Conservation (phyloP, 2,797 vertebrate genomes). For the Melanotaenia pygmaea region DNA sequence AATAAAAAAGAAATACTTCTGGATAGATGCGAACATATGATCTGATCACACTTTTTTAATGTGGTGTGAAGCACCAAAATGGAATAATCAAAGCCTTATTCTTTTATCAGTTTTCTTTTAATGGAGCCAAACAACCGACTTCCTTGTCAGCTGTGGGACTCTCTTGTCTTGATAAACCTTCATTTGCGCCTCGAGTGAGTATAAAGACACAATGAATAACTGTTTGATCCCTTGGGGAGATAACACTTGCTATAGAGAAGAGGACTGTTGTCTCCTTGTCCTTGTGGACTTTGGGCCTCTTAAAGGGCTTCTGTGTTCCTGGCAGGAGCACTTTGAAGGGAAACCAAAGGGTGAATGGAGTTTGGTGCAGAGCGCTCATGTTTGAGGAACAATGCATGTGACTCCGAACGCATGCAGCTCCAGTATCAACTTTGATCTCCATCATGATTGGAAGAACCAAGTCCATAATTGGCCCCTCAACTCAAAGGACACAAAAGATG, state of each 20-base stretch:
- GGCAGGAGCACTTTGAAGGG: slow-evolving; percentile 16
- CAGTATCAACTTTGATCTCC: slow-evolving; percentile 59
- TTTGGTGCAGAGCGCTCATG: slow-evolving; percentile 35
- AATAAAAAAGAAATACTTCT: not conserved
- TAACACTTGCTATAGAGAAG: slow-evolving; percentile 26
- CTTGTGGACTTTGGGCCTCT: slow-evolving; percentile 23
- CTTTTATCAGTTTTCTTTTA: not conserved
- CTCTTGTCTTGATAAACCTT: slow-evolving; percentile 29
- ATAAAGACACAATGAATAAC: slow-evolving; percentile 26
- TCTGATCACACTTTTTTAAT: slow-evolving; percentile 20
- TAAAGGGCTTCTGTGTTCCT: slow-evolving; percentile 47
- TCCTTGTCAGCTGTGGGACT: slow-evolving; percentile 14
- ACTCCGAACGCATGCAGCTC: slow-evolving; percentile 34
- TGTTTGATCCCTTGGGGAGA: slow-evolving; percentile 37
- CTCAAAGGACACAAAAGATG: slow-evolving; percentile 57
- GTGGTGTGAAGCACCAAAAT: slow-evolving; percentile 8
- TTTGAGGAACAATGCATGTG: slow-evolving; percentile 56
- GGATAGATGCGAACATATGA: slow-evolving; percentile 26
- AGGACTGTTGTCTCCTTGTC: slow-evolving; percentile 26
- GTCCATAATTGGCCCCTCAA: slow-evolving; percentile 54
- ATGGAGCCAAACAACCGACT: slow-evolving; percentile 26
- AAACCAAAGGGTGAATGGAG: slow-evolving; percentile 42
- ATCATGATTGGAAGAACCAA: slow-evolving; percentile 46
- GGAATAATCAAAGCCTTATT: slow-evolving; percentile 34
- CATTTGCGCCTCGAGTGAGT: slow-evolving; percentile 29